Evolutionary conservation across 1,140 invertebrate species (phyloP), one percentile per base, ranked within the genome.

Genomic region (Drosophila kohkoa): DNA sequence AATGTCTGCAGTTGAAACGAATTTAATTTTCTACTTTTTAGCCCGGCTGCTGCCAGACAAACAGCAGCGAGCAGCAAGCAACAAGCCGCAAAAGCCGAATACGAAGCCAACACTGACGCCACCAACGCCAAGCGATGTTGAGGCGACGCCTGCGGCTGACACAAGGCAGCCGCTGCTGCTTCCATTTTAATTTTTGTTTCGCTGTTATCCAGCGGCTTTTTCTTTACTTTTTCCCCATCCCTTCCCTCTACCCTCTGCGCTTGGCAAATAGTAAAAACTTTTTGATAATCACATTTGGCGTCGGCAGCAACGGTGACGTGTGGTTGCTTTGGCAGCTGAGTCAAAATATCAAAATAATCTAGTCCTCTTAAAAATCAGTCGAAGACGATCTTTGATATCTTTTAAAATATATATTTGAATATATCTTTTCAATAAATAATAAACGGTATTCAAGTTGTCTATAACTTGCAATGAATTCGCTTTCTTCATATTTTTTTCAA

Each of bases 201-300:
- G 58, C 43, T 49, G 49, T 38, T 45, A 59, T 72, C 63, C 59
- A 55, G 55, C 52, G 64, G 59, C 55, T 72, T 88, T 74, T 71
- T 76, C 28, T 55, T 35, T 2, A 4, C 2, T 35, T 55, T 25
- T 35, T 55, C 13, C 5, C 1, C 52, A 41, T 41, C 35, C 16
- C n/a, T 35, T 3, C 30, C 7, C 16, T 2, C 16, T 20, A 2
- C 16, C 16, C 32, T 20, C 45, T 35, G 41, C 32, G 43, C 49
- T 66, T 25, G 72, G 52, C 77, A 88, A 87, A 80, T 83, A 83
- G 83, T 80, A 66, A 72, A 89, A 89, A 87, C 85, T 87, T 87
- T 78, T 89, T 70, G 77, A 89, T 87, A 87, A 87, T 87, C 89
- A 89, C 83, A 87, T 87, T 87, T 87, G 76, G 43, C 60, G 67